Conservation (phyloP, 1,140 invertebrate genomes). For the Chrysomallon squamiferum region DNA sequence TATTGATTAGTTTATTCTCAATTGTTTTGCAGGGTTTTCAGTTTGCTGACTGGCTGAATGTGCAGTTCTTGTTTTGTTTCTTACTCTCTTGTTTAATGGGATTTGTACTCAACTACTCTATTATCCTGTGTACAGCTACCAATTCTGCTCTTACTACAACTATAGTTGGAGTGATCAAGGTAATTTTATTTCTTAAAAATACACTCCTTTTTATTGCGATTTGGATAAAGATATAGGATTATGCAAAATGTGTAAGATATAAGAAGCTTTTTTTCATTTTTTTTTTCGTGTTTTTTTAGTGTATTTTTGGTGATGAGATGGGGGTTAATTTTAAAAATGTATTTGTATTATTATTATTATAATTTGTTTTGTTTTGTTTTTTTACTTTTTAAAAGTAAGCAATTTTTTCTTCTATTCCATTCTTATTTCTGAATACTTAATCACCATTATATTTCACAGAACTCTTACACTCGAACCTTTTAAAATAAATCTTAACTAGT, state of each 20-base stretch:
- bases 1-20: not conserved
- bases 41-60: slow-evolving; percentile 78
- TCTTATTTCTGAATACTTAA: too few species aligned
- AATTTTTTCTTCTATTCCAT: too few species aligned
- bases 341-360: too few species aligned
- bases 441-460: too few species aligned
- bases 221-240: not conserved
- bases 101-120: slow-evolving; percentile 93
- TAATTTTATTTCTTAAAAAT: slow-evolving; percentile 17
- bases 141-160: slow-evolving; percentile 98
- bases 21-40: slow-evolving; percentile 64
- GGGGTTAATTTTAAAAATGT: too few species aligned
- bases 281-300: too few species aligned
- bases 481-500: too few species aligned
- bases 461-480: too few species aligned
- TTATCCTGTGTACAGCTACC: slow-evolving; percentile 92
- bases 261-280: too few species aligned
- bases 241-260: not conserved
- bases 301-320: too few species aligned
- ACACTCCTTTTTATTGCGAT: not conserved
- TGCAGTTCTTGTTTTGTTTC: slow-evolving; percentile 84
- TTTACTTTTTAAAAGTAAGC: too few species aligned
- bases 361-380: too few species aligned
- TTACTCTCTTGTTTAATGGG: slow-evolving; percentile 94
- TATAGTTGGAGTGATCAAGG: slow-evolving; percentile 83